A percentile compares a stretch with the other conserved stretches of the same genome.
Evolutionary conservation across 2,797 vertebrate genomes (phyloP).

Genomic region (Tangara arthus): DNA sequence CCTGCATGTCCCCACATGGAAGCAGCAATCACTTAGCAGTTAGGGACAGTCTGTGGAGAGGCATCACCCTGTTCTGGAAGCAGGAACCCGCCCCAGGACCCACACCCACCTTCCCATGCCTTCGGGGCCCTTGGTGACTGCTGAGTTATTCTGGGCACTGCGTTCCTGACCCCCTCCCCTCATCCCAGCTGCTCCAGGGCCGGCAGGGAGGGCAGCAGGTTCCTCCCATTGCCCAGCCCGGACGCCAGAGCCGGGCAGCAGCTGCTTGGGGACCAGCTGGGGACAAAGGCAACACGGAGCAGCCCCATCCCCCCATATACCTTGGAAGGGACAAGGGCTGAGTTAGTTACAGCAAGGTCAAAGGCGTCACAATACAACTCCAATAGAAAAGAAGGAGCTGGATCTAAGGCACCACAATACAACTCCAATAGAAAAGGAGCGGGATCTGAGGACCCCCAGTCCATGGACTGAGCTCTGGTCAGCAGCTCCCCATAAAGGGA

Average conservation of each 20-base stretch:
- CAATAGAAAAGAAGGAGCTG: neutral
- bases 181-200: slow-evolving; percentile 18
- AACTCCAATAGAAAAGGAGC: neutral
- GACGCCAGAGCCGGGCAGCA: neutral
- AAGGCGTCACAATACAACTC: neutral
- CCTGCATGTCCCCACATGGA: neutral
- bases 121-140: neutral
- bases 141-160: neutral
- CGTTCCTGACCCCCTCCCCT: neutral
- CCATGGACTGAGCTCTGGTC: neutral
- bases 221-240: slow-evolving; percentile 2
- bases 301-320: neutral
- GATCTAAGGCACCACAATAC: neutral
- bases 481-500: neutral
- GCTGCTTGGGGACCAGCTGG: slow-evolving; percentile 33
- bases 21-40: neutral
- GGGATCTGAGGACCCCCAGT: neutral
- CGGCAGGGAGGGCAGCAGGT: neutral
- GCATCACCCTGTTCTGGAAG: neutral
- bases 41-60: fast-evolving
- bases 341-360: neutral
- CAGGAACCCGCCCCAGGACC: neutral
- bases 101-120: fast-evolving
- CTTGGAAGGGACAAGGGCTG: neutral
- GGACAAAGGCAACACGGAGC: neutral